Conservation (phyloP, 1,140 invertebrate species). For the Physella acuta region DNA sequence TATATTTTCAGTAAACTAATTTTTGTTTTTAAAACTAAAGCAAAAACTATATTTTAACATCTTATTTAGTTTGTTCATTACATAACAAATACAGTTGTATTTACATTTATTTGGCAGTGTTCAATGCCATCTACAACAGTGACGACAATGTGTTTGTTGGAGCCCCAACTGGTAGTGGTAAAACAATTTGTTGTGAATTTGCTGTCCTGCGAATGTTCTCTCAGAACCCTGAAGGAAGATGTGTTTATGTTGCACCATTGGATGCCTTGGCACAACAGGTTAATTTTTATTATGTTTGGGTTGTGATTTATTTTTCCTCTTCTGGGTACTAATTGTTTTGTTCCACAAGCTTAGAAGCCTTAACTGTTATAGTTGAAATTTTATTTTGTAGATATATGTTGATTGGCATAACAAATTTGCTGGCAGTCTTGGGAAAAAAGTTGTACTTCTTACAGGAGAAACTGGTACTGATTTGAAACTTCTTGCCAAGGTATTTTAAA, state of each 20-base stretch:
- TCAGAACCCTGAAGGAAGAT: slow-evolving; percentile 63
- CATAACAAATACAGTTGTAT: slow-evolving; percentile 3
- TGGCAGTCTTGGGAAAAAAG: slow-evolving; percentile 75
- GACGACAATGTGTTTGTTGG: slow-evolving; percentile 99
- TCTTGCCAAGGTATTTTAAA: slow-evolving; percentile 59
- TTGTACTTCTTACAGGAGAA: slow-evolving; percentile 94
- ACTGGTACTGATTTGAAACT: slow-evolving; percentile 95
- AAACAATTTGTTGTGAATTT: slow-evolving; percentile 96
- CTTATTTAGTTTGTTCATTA: neutral
- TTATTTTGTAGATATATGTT: slow-evolving; percentile 68
- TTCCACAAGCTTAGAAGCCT: no score
- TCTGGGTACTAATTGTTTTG: neutral
- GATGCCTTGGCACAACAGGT: slow-evolving; percentile 87
- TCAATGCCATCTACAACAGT: slow-evolving; percentile 97
- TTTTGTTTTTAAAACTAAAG: neutral
- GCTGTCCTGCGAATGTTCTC: slow-evolving; percentile 88
- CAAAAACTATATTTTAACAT: neutral
- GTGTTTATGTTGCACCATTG: slow-evolving; percentile 91
- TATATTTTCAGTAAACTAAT: no score
- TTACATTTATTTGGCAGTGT: slow-evolving; percentile 68
- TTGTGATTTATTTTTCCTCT: neutral
- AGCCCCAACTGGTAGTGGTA: slow-evolving; percentile 95
- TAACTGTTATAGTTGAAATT: no score
- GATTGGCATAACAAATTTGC: slow-evolving; percentile 92
- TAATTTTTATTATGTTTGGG: slow-evolving; percentile 10